Evolutionary conservation across 2,113 vertebrate genomes (phyloP), one percentile per base, ranked within the genome.

Genomic region (Corapipo altera): DNA sequence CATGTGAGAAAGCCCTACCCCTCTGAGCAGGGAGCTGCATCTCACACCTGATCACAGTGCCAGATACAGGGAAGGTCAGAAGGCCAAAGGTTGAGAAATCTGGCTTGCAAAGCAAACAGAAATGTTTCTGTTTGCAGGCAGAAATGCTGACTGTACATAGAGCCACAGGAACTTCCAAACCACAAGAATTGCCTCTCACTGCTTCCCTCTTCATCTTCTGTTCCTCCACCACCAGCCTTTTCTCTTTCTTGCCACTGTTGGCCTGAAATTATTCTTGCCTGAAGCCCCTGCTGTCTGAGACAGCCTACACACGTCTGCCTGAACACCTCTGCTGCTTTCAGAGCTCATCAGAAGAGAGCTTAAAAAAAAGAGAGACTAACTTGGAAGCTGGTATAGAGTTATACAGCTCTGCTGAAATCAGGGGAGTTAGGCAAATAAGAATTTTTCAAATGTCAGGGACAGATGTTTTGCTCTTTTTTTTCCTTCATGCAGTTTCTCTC

Each of bases 111-210:
- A 81, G 93, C 96, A 96, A 94, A 95, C 87, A 96, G 93, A 91
- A 97, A 88, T 94, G 92, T 95, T 96, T 95, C 90, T 97, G 91
- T 96, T 93, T 97, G 95, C 89, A 89, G 95, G 85, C 93, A 97
- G 83, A 94, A 97, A 75, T 95, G 96, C 96, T 97, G 96, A 97
- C 95, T 96, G 88, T 97, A 95, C 95, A 94, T 89, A 96, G 84
- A 96, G 87, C 93, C 94, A 97, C 93, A 97, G 95, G 93, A 97
- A 97, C 96, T 96, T 96, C 96, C 94, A 96, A 96, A 97, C 96
- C 95, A 94, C 96, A 96, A 96, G 92, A 95, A 96, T 93, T 95
- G 96, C 93, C 85, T 96, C 96, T 96, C 91, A 55, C 82, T 96
- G 78, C 90, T 96, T 96, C 96, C 93, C 90, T 94, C 93, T 96